These are phyloP conservation scores for Hermaeophaga mercurialis DNA, from an alignment of 2,888 invertebrate genomes.

Conservation along the genomic window DNA sequence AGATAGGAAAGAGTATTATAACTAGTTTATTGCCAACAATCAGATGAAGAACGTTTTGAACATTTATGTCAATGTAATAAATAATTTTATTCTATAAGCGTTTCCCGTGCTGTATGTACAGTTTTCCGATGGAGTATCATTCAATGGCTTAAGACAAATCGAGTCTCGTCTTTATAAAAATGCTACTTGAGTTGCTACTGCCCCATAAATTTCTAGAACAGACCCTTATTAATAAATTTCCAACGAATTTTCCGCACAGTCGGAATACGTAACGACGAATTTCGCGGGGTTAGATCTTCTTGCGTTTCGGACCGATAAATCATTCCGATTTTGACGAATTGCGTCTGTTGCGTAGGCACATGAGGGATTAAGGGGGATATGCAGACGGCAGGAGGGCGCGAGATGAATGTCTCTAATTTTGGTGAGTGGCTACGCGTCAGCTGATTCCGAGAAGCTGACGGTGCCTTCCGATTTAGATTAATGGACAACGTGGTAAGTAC, in stretches of 20 bases:
- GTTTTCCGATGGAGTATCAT: too few species aligned
- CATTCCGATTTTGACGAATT: slow-evolving; percentile 20
- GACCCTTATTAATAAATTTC: slow-evolving; percentile 21
- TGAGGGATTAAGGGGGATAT: not conserved
- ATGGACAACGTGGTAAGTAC: slow-evolving; percentile 1
- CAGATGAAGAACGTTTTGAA: too few species aligned
- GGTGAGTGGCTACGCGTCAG: slow-evolving; percentile 6
- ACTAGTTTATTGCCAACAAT: too few species aligned
- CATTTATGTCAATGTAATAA: too few species aligned
- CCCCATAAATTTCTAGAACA: slow-evolving; percentile 10
- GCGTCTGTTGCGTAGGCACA: slow-evolving; percentile 16
- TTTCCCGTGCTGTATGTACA: too few species aligned
- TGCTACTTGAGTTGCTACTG: too few species aligned
- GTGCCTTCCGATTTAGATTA: slow-evolving; percentile 7
- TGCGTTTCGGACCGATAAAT: slow-evolving; percentile 13
- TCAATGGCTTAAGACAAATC: too few species aligned
- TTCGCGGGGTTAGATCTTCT: not conserved
- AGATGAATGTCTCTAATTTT: slow-evolving; percentile 15
- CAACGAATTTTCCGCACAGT: slow-evolving; percentile 11
- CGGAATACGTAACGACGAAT: slow-evolving; percentile 7
- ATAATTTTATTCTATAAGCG: too few species aligned
- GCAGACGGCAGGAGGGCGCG: not conserved
- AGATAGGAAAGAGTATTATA: too few species aligned
- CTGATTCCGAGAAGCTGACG: slow-evolving; percentile 5
- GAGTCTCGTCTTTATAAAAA: too few species aligned